Evolutionary conservation across 2,888 invertebrate genomes (phyloP).

Genomic region (Chymomyza caudatula): DNA sequence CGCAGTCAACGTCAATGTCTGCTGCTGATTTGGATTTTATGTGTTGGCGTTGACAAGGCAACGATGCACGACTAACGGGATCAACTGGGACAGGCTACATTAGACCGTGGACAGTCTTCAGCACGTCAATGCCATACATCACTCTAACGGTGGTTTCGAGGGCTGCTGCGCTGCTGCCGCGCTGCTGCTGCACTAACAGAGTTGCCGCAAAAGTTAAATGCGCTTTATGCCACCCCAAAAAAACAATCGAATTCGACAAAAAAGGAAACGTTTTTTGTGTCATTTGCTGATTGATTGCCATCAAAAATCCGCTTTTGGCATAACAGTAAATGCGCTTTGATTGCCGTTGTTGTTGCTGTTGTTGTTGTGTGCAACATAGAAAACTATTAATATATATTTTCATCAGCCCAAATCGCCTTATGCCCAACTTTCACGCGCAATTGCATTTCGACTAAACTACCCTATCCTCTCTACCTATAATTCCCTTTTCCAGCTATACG

Average conservation of each 20-base stretch:
- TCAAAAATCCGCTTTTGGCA: constrained; percentile 70
- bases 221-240: constrained; percentile 50
- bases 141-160: neutral
- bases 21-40: constrained; percentile 2
- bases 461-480: neutral
- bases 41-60: constrained; percentile 16
- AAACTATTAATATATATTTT: constrained; percentile 69
- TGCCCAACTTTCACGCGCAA: constrained; percentile 55
- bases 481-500: neutral
- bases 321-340: constrained; percentile 66
- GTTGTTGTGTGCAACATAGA: constrained; percentile 10
- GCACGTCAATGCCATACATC: neutral
- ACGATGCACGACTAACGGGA: neutral
- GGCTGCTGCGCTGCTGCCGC: neutral
- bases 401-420: constrained; percentile 49
- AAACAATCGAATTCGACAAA: constrained; percentile 26
- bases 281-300: constrained; percentile 65
- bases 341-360: constrained; percentile 43
- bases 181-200: constrained; percentile 17
- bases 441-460: constrained; percentile 40
- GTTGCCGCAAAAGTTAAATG: constrained; percentile 67
- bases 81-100: neutral
- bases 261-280: constrained; percentile 31
- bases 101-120: neutral
- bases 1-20: neutral